Evolutionary conservation across 2,888 invertebrate species (phyloP).

Genomic region (Sinohyriopsis cumingii): DNA sequence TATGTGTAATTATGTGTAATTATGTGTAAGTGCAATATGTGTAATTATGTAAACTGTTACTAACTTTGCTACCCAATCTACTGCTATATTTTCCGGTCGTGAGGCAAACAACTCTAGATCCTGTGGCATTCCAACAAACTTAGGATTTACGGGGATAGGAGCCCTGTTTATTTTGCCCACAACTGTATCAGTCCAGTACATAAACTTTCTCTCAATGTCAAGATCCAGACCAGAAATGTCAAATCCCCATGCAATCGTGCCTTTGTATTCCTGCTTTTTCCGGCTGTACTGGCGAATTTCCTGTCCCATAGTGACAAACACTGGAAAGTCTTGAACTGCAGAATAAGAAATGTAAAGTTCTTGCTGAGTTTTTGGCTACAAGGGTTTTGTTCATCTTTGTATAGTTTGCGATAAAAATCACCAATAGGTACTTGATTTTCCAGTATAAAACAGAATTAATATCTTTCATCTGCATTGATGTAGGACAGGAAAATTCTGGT

Average conservation of each 20-base stretch:
- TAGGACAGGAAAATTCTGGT: too few species aligned
- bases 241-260: slow-evolving; percentile 87
- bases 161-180: slow-evolving; percentile 82
- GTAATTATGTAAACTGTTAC: slow-evolving; percentile 11
- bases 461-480: too few species aligned
- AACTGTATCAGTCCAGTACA: slow-evolving; percentile 97
- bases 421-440: too few species aligned
- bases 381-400: too few species aligned
- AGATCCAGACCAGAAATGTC: slow-evolving; percentile 93
- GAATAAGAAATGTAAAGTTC: background rate
- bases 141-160: slow-evolving; percentile 80
- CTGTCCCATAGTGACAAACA: slow-evolving; percentile 84
- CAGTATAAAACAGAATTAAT: too few species aligned
- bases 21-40: too few species aligned
- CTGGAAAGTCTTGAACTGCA: too few species aligned
- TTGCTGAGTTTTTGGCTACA: too few species aligned
- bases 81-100: slow-evolving; percentile 86
- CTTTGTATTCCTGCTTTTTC: slow-evolving; percentile 70
- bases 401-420: too few species aligned
- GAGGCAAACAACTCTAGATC: slow-evolving; percentile 83
- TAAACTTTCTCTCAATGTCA: slow-evolving; percentile 78
- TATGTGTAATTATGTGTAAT: too few species aligned
- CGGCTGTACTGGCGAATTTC: slow-evolving; percentile 78
- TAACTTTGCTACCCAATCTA: slow-evolving; percentile 90
- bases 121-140: slow-evolving; percentile 77